Conservation (phyloP, 2,888 invertebrate species). For the Myathropa florea region DNA sequence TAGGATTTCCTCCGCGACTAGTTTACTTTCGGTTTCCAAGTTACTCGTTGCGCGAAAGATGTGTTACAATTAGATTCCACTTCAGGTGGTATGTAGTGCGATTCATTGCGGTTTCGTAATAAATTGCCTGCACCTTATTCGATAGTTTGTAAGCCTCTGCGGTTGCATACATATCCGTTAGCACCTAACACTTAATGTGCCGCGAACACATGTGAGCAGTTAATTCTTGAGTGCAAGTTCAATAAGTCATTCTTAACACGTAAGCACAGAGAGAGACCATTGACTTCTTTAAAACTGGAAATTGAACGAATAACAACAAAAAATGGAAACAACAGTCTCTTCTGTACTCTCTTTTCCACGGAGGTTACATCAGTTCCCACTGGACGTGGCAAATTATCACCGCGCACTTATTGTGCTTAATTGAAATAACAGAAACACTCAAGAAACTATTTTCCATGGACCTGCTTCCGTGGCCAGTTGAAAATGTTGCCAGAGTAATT, state of each 20-base stretch:
- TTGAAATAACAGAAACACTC: conserved; percentile 39
- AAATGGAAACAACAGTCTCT: conserved; percentile 20
- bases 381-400: conserved; percentile 37
- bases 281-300: conserved; percentile 30
- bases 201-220: background rate
- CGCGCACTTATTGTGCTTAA: conserved; percentile 32
- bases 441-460: conserved; percentile 29
- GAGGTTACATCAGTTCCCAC: conserved; percentile 33
- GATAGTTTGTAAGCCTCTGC: background rate
- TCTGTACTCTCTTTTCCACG: conserved; percentile 10
- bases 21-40: conserved; percentile 65
- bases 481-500: conserved; percentile 19
- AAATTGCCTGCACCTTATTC: conserved; percentile 32
- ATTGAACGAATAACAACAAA: background rate
- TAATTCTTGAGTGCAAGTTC: background rate
- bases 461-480: conserved; percentile 49
- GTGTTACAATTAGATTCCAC: conserved; percentile 53
- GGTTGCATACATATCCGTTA: background rate
- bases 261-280: conserved; percentile 2
- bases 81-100: conserved; percentile 50
- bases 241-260: conserved; percentile 23
- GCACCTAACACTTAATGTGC: background rate
- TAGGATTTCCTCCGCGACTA: conserved; percentile 62
- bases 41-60: conserved; percentile 54
- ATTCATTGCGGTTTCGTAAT: conserved; percentile 40